Percentiles rank a stretch among this genome's conserved stretches.
These are phyloP conservation scores for Philotrypesis tridentata DNA, from an alignment of 1,140 invertebrate genomes.

Conservation along the genomic window DNA sequence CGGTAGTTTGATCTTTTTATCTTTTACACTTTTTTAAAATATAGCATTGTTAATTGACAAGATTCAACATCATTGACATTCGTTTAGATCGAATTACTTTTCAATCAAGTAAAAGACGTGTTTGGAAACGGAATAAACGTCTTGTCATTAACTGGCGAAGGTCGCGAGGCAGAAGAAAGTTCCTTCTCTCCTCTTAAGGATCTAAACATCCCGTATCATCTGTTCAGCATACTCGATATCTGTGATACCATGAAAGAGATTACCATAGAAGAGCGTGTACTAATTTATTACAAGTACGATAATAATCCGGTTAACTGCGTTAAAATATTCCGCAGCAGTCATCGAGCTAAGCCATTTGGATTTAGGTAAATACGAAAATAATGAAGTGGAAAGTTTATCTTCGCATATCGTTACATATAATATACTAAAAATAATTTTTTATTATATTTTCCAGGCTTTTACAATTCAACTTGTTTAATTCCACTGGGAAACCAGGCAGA, in stretches of 20 bases:
- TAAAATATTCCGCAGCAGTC: constrained; percentile 94
- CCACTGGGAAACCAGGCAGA: constrained; percentile 85
- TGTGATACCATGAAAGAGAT: constrained; percentile 96
- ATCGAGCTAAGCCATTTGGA: constrained; percentile 89
- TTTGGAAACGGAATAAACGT: constrained; percentile 93
- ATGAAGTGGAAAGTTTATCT: no score
- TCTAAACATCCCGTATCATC: constrained; percentile 91
- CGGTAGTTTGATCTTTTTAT: constrained; percentile 71
- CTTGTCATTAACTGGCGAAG: constrained; percentile 93
- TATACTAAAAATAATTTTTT: no score
- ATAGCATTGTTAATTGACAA: constrained; percentile 51
- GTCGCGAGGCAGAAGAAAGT: constrained; percentile 88
- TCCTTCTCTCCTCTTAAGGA: constrained; percentile 89
- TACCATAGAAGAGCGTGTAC: constrained; percentile 89
- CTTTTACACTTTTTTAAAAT: background rate
- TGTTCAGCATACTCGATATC: constrained; percentile 97
- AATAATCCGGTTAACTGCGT: constrained; percentile 97
- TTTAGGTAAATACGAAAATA: no score
- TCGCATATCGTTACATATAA: no score
- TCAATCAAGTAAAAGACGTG: constrained; percentile 85
- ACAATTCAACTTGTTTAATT: constrained; percentile 96
- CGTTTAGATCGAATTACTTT: constrained; percentile 73
- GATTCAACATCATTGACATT: background rate
- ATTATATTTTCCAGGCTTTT: constrained; percentile 82
- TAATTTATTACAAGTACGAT: constrained; percentile 98